These are phyloP conservation scores for Meloidogyne floridensis DNA, from an alignment of 1,140 invertebrate genomes.

Conservation along the genomic window DNA sequence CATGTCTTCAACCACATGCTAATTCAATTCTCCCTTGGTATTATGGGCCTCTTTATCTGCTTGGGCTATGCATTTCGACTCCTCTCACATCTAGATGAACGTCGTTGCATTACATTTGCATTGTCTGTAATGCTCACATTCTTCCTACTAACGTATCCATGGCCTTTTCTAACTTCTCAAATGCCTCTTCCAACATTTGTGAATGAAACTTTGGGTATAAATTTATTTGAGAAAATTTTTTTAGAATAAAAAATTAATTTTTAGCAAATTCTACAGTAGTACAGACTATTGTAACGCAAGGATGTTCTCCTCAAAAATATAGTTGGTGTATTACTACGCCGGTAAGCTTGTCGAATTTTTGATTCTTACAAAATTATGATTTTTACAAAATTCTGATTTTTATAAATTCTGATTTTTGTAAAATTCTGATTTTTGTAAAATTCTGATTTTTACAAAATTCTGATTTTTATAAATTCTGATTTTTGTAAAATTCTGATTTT, in stretches of 20 bases:
- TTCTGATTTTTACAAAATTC: too few species aligned
- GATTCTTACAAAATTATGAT: neutral
- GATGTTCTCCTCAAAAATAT: slow-evolving; percentile 14
- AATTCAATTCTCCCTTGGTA: neutral
- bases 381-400: neutral
- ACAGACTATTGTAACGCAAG: slow-evolving; percentile 11
- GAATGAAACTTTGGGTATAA: neutral
- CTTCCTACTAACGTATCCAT: slow-evolving; percentile 33
- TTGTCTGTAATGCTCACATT: slow-evolving; percentile 30
- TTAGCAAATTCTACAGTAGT: slow-evolving; percentile 28
- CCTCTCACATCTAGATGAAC: slow-evolving; percentile 18
- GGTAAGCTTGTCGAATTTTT: neutral
- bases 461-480: too few species aligned
- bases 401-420: neutral
- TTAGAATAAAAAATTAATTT: neutral
- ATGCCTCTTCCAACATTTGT: slow-evolving; percentile 24
- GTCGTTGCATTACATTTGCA: slow-evolving; percentile 16
- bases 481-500: too few species aligned
- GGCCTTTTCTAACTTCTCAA: slow-evolving; percentile 28
- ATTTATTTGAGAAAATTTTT: neutral
- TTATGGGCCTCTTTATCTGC: slow-evolving; percentile 18
- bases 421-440: too few species aligned
- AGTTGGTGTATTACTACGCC: slow-evolving; percentile 11
- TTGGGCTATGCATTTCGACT: slow-evolving; percentile 21
- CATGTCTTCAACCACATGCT: neutral